Conservation (phyloP, 2,888 invertebrate species). For the Phanerotoma sp. region DNA sequence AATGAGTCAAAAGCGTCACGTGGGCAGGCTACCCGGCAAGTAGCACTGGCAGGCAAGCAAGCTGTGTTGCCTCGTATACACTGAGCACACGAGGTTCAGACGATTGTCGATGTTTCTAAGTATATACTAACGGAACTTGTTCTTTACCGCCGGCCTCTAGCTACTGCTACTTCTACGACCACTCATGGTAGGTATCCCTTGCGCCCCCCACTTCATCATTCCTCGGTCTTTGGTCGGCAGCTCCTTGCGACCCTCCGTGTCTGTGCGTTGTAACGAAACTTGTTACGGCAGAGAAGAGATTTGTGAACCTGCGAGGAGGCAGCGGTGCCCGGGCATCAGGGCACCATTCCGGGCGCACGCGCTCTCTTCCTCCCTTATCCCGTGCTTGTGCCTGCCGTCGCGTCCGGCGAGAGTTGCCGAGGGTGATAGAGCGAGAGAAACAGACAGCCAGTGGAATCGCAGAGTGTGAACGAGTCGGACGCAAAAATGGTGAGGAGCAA, state of each 20-base stretch:
- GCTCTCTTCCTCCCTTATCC: constrained; percentile 20
- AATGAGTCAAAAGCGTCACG: background rate
- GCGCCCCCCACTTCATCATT: constrained; percentile 4
- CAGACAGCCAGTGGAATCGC: constrained; percentile 21
- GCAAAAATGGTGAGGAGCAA: constrained; percentile 23
- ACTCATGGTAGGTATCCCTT: too few species aligned
- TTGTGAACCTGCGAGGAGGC: constrained; percentile 33
- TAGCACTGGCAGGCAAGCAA: too few species aligned
- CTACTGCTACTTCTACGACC: too few species aligned
- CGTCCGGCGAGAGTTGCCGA: constrained; percentile 19
- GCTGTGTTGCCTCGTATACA: too few species aligned
- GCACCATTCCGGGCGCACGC: constrained; percentile 42
- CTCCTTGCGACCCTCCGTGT: constrained; percentile 28
- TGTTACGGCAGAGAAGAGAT: constrained; percentile 37
- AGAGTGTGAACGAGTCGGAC: constrained; percentile 28
- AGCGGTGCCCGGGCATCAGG: constrained; percentile 54
- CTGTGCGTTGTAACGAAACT: constrained; percentile 39
- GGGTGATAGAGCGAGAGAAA: constrained; percentile 24
- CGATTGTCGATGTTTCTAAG: too few species aligned
- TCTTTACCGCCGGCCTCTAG: background rate
- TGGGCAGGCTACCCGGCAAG: background rate
- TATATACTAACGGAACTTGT: too few species aligned
- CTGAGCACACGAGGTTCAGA: too few species aligned
- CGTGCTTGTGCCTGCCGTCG: constrained; percentile 21
- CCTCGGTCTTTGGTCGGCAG: constrained; percentile 11